Base-by-base conservation (phyloP, 1,140 invertebrate species). In the Heterodera schachtii region DNA sequence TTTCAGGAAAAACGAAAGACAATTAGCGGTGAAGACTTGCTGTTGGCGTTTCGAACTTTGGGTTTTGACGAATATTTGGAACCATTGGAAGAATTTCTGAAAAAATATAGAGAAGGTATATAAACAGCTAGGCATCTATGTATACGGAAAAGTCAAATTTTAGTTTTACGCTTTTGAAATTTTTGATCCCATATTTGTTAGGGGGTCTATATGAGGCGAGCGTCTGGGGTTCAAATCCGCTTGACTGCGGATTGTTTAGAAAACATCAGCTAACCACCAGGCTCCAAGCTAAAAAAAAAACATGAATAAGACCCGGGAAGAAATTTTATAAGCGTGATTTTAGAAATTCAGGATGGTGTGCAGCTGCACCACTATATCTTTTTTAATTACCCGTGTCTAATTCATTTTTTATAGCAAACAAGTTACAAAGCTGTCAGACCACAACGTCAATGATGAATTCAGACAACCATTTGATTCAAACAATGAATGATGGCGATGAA, bases 21-120 rank as follows among this genome's bases (percentile, higher is more conserved):
- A 3, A 98, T 99, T 43, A 99, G 98, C 87, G 97, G 97, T 80
- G 98, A 99, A 92, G 96, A 98, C 92, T 73, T 89, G 3, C 57
- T 89, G 0, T 75, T 95, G 91, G 97, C 98, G 0, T 97, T 99
- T 94, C 95, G 95, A 69, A 94, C 94, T 4, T 92, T 99, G 19
- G 97, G 97, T 13, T 99, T 99, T 91, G 97, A 99, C 88, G 98
- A 96, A 91, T 99, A 99, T 91, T 94, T 99, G 19, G 97, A 98
- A 88, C 96, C 97, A 0, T 90, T 99, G 41, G 98, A 97, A 92
- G 90, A 96, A 31, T 99, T 98, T 91, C 91, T 99, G 47, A 95
- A 97, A 90, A 98, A 98, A 91, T 99, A 98, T 90, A 93, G 97
- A 91, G 96, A 98, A 91, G 94, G 85, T 67, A 83, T 81, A 4